Base-by-base conservation (phyloP, 2,888 invertebrate genomes). In the Agonopterix subpropinquella region DNA sequence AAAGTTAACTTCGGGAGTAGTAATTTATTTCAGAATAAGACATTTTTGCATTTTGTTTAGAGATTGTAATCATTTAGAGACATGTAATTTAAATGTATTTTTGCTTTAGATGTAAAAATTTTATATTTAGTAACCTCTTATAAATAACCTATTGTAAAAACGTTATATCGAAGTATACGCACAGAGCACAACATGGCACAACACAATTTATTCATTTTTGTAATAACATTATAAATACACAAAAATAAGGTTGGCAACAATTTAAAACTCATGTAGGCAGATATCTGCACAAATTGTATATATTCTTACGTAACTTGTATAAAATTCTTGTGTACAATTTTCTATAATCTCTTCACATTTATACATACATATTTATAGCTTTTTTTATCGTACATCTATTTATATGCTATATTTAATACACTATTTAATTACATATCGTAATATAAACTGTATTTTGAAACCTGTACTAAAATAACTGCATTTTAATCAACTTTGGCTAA, bases 1-100 rank as follows among this genome's bases (percentile, higher is more conserved):
- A 64, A 64, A 58, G 62, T 66, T 70, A 61, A 64, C 59, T 62
- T 67, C 55, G 67, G 67, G 65, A 67, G 67, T 79, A 81, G 69
- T 83, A 79, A 84, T 82, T 85, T 83, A 85, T 85, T 82, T 76
- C 69, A 67, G 65, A 66, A 60, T 80, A 78, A 78, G 74, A 67
- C 57, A 55, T 70, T 78, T 76, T 82, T 81, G 82, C 83, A 84
- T 86, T 86, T 76, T 71, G 67, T 76, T 75, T 73, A 74, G 70
- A 73, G 61, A 76, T 77, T 76, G 64, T 76, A 77, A 73, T 75
- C 67, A 52, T 74, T 69, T 72, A 78, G 70, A 65, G 64, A 73
- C 62, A 58, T 78, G 73, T 80, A 75, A 72, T 75, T 73, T 62
- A 70, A 68, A 61, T 65, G 54, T 74, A 65, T 61, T 62, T 58